phyloP scores from a whole-genome alignment of 2,113 vertebrate species.

The Ptychochromis oligacanthus region DNA sequence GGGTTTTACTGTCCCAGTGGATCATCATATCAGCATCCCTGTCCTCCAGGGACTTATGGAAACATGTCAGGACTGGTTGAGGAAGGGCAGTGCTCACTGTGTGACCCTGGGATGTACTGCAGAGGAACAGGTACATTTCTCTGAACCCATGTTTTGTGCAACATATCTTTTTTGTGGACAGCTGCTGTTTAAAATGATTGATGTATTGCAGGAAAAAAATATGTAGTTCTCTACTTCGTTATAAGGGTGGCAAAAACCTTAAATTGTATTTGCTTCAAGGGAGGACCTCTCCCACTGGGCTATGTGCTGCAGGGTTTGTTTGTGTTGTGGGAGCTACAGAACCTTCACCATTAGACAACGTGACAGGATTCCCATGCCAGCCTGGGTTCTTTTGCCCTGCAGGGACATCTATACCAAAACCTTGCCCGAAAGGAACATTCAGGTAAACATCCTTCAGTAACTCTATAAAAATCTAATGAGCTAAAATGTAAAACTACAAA shows the following conservation, averaged over 20 bases:
- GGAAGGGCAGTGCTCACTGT: conserved; percentile 70
- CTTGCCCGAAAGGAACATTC: conserved; percentile 82
- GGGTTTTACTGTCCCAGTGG: conserved; percentile 81
- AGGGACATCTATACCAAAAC: conserved; percentile 69
- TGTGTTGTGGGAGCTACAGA: conserved; percentile 85
- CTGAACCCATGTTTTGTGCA: not conserved
- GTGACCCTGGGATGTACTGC: conserved; percentile 81
- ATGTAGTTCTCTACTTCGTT: not conserved
- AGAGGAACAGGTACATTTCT: conserved; percentile 72
- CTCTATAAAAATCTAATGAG: not conserved
- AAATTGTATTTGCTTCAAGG: conserved; percentile 57
- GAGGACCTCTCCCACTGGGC: conserved; percentile 80
- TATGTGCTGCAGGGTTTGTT: conserved; percentile 87
- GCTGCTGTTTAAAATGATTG: not conserved
- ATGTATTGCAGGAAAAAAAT: not conserved
- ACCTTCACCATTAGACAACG: conserved; percentile 80
- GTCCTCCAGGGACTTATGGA: conserved; percentile 79
- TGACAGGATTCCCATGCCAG: conserved; percentile 75
- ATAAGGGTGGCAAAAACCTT: not conserved
- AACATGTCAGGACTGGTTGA: conserved; percentile 74
- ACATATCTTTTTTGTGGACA: not conserved
- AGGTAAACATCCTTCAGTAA: conserved; percentile 62
- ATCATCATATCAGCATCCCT: conserved; percentile 68
- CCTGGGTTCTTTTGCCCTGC: conserved; percentile 70
- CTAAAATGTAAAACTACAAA: not conserved